A percentile compares a stretch with the other conserved stretches of the same genome.
These are phyloP conservation scores for Notolabrus celidotus DNA, from an alignment of 2,797 vertebrate species.

Conservation along the genomic window DNA sequence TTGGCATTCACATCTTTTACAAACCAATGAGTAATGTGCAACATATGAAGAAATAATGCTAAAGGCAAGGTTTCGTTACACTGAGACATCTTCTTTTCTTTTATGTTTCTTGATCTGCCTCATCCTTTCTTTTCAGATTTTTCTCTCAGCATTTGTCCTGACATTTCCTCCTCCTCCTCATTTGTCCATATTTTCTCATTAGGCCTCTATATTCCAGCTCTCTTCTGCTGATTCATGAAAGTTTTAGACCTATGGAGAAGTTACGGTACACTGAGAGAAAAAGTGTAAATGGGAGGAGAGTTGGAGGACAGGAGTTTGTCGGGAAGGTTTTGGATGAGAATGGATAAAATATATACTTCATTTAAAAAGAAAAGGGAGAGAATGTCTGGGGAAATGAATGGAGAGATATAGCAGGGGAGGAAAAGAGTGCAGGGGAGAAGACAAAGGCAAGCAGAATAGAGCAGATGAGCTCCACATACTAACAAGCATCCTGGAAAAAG, in stretches of 20 bases:
- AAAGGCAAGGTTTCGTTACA: constrained; percentile 46
- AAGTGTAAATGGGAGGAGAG: neutral
- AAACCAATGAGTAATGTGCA: constrained; percentile 75
- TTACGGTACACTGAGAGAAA: neutral
- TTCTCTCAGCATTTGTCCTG: constrained; percentile 26
- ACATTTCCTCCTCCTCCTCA: constrained; percentile 19
- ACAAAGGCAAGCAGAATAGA: constrained; percentile 25
- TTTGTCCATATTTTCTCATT: constrained; percentile 13
- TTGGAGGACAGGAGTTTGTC: neutral
- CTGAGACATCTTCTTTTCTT: constrained; percentile 22
- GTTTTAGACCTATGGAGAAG: neutral
- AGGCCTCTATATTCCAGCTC: neutral
- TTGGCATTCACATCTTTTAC: constrained; percentile 68
- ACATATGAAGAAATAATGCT: constrained; percentile 67
- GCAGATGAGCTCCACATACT: constrained; percentile 45
- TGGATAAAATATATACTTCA: constrained; percentile 30
- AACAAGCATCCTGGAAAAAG: constrained; percentile 24
- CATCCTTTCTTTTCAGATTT: constrained; percentile 47
- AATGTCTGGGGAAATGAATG: constrained; percentile 32
- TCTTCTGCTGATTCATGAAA: neutral
- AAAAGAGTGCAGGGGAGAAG: constrained; percentile 9
- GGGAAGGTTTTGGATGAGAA: neutral
- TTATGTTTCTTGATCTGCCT: constrained; percentile 36
- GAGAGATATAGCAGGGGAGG: constrained; percentile 10
- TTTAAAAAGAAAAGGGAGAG: constrained; percentile 31